Percentiles rank a stretch among this genome's conserved stretches.
Evolutionary conservation across 1,140 invertebrate genomes (phyloP).

Genomic region (Aporrectodea caliginosa): DNA sequence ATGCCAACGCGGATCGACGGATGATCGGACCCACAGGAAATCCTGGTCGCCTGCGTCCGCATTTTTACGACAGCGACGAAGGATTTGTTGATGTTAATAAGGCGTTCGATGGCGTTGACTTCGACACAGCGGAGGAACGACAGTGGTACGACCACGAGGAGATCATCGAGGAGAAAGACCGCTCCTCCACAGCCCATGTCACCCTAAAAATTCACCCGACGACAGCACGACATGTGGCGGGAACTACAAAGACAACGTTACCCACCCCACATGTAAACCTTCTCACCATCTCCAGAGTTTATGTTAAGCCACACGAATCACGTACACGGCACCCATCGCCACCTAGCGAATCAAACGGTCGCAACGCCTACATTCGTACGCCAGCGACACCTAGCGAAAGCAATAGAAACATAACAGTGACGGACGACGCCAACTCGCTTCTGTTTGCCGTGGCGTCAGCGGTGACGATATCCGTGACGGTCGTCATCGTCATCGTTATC

Average conservation of each 20-base stretch:
- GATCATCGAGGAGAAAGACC: background rate
- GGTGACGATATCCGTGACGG: slow-evolving; percentile 3
- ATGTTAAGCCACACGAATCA: too few relatives aligned
- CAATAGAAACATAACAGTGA: background rate
- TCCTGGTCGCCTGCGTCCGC: too few relatives aligned
- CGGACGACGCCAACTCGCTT: background rate
- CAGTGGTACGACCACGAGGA: background rate
- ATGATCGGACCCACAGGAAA: background rate
- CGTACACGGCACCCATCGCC: background rate
- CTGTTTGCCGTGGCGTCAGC: background rate
- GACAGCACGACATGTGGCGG: background rate
- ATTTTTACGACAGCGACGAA: background rate
- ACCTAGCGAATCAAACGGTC: too few relatives aligned
- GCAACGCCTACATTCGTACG: background rate
- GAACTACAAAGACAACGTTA: background rate
- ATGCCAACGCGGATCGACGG: background rate
- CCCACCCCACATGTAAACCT: background rate
- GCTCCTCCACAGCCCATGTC: background rate
- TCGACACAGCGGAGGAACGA: background rate
- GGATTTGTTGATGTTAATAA: background rate
- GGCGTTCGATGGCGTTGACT: background rate
- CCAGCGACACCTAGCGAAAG: background rate
- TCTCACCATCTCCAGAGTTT: background rate
- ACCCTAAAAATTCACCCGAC: background rate
- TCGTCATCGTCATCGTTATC: slow-evolving; percentile 16